Base-by-base conservation (phyloP, 2,888 invertebrate species). In the Allophyes oxyacanthae region DNA sequence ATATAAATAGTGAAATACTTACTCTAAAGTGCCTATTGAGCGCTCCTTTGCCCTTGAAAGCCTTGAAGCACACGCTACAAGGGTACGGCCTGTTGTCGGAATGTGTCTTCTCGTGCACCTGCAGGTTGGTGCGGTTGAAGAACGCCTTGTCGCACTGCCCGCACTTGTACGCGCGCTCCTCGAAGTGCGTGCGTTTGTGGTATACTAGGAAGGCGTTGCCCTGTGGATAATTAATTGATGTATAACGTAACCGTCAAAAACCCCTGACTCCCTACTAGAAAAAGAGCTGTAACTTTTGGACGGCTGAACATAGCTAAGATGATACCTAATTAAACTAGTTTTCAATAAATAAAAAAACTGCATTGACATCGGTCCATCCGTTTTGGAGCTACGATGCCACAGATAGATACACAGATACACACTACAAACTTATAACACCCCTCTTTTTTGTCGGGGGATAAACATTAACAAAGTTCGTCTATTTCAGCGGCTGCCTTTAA, bases 171-270 rank as follows among this genome's bases (percentile, higher is more conserved):
- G 81, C 67, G 6, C 87, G 85, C 66, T 87, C 88, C 28, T 78
- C 79, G 2, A 72, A 79, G 74, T 91, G 91, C 4, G 89, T 90
- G n/a, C 89, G 86, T 64, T 86, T 89, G 82, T 90, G 91, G 79
- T 90, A 90, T 9, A 85, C 82, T 0, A 91, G 79, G 81, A 90
- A 90, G 5, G 90, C 90, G 75, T 90, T 90, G 30, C 87, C 87
- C 90, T 91, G 72, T 0, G 34, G n/a, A 37, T n/a, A 5, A 7
- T 20, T 5, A 14, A n/a, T n/a, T n/a, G 8, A 37, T 14, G 4
- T 37, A 8, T 28, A 8, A 7, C n/a, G 11, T 6, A 40, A 25
- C 3, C 0, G n/a, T n/a, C n/a, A n/a, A n/a, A n/a, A n/a, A n/a
- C n/a, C n/a, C n/a, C n/a, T n/a, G n/a, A n/a, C n/a, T n/a, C n/a